Percentiles rank a stretch among this genome's conserved stretches.
Conservation (phyloP, 2,113 vertebrate species). For the Apodemus speciosus region DNA sequence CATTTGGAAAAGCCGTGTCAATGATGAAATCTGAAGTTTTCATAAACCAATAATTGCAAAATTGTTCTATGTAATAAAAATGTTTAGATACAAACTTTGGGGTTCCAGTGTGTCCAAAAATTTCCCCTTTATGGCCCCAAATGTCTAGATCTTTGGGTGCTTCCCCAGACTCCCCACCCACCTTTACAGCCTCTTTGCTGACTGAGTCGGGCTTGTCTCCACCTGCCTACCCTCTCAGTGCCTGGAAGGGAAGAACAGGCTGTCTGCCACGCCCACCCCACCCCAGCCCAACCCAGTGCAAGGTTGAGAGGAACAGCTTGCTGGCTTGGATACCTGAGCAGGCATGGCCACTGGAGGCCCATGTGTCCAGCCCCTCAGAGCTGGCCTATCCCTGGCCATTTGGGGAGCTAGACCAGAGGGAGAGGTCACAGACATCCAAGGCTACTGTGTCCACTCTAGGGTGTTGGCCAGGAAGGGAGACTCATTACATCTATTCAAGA, state of each 20-base stretch:
- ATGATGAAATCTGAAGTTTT: not conserved
- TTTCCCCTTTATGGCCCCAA: not conserved
- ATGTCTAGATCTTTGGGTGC: conserved; percentile 14
- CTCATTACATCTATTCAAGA: not conserved
- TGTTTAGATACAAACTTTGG: conserved; percentile 18
- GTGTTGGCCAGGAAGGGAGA: not conserved
- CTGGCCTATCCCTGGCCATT: not conserved
- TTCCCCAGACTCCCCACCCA: not conserved
- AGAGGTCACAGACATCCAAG: not conserved
- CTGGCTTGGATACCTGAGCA: not conserved
- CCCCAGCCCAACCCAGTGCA: not conserved
- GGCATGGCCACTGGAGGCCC: not conserved
- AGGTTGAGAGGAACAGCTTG: not conserved
- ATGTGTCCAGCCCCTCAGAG: not conserved
- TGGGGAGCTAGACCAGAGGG: not conserved
- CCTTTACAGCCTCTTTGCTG: not conserved
- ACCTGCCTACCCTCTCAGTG: conserved; percentile 42
- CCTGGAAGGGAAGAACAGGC: conserved; percentile 28
- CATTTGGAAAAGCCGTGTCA: not conserved
- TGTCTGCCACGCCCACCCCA: not conserved
- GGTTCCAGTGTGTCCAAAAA: not conserved
- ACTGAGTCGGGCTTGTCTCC: conserved; percentile 53
- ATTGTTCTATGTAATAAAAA: not conserved
- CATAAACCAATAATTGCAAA: not conserved
- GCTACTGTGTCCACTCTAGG: not conserved